A percentile compares a stretch with the other conserved stretches of the same genome.
Conservation (phyloP, 2,888 invertebrate genomes). For the Lapara coniferarum region DNA sequence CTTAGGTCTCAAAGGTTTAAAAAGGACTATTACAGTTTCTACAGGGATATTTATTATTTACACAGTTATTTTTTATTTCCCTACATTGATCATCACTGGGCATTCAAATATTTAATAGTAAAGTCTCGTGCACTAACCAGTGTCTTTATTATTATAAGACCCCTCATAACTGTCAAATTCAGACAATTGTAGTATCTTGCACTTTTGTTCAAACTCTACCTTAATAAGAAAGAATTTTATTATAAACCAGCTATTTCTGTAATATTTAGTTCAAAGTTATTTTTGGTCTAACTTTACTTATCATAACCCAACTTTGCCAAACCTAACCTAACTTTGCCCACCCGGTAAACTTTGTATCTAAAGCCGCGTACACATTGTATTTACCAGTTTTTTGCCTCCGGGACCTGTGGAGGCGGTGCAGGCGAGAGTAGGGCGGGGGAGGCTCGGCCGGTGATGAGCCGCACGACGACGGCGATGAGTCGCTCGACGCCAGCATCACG, state of each 20-base stretch:
- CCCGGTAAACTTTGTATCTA: not conserved
- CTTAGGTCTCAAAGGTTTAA: not conserved
- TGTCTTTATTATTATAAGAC: too few relatives aligned
- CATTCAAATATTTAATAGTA: too few relatives aligned
- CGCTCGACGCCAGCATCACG: slow-evolving; percentile 90
- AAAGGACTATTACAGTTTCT: not conserved
- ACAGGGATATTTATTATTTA: not conserved
- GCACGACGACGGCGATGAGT: slow-evolving; percentile 87
- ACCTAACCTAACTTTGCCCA: not conserved
- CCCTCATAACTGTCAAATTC: too few relatives aligned
- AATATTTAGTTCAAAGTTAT: too few relatives aligned
- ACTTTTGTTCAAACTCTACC: too few relatives aligned
- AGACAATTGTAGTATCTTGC: too few relatives aligned
- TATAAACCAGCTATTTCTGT: too few relatives aligned
- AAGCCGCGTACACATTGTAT: slow-evolving; percentile 29
- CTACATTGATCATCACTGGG: too few relatives aligned
- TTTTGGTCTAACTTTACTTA: not conserved
- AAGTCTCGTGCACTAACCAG: too few relatives aligned
- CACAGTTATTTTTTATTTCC: not conserved
- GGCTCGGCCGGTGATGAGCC: slow-evolving; percentile 83
- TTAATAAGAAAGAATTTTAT: too few relatives aligned
- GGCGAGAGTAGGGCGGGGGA: slow-evolving; percentile 85
- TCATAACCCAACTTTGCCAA: not conserved
- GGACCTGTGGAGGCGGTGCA: slow-evolving; percentile 87
- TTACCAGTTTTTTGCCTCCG: slow-evolving; percentile 91